These are phyloP conservation scores for Drosophila rufa DNA, from an alignment of 1,140 invertebrate species.

Conservation along the genomic window DNA sequence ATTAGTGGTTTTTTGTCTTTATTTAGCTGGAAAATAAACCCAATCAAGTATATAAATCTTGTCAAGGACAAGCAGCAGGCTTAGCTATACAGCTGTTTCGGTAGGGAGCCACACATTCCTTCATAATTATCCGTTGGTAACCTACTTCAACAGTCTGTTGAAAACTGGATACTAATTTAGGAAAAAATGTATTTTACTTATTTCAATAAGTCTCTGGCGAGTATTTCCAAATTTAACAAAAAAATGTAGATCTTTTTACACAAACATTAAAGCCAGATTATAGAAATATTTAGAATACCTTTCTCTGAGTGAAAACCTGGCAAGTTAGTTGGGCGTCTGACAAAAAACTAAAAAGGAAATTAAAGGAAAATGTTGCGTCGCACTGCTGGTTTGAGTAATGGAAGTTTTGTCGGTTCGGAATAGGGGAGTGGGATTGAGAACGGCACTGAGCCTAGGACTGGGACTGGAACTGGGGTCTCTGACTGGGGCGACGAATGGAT, in stretches of 20 bases:
- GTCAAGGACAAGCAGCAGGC: neutral
- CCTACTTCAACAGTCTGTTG: neutral
- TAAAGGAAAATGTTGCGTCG: constrained; percentile 80
- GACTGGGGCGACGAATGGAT: constrained; percentile 42
- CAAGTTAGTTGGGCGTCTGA: constrained; percentile 67
- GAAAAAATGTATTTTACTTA: too few species aligned
- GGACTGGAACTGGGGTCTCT: constrained; percentile 1
- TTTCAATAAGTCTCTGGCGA: too few species aligned
- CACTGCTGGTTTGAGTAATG: constrained; percentile 71
- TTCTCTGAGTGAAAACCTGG: constrained; percentile 7
- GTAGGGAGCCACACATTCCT: neutral
- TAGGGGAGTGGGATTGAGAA: neutral
- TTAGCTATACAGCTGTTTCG: neutral
- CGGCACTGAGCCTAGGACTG: neutral
- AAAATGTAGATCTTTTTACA: neutral
- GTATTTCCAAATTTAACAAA: neutral
- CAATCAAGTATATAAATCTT: too few species aligned
- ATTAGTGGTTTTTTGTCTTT: too few species aligned
- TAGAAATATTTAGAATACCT: neutral
- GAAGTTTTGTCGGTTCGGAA: constrained; percentile 59
- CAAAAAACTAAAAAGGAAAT: constrained; percentile 76
- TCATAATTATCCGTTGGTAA: neutral
- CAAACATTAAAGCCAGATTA: too few species aligned
- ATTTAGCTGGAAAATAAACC: too few species aligned
- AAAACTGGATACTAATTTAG: too few species aligned